phyloP scores from a whole-genome alignment of 1,140 invertebrate species.

The Sinella curviseta region DNA sequence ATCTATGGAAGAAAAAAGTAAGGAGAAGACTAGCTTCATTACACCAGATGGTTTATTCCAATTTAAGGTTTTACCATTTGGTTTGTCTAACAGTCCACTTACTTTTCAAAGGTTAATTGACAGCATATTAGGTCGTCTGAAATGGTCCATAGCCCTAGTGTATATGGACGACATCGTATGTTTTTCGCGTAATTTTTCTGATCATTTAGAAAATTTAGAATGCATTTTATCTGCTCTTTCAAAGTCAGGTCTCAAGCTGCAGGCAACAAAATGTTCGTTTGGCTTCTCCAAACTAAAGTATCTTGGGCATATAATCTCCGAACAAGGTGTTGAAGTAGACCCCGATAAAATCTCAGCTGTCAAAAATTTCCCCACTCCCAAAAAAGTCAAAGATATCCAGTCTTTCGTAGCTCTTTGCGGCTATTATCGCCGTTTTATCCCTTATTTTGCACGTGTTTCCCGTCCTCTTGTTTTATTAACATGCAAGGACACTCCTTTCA shows the following conservation, averaged over 20 bases:
- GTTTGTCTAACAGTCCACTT: neutral
- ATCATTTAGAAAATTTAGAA: neutral
- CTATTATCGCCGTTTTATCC: constrained; percentile 10
- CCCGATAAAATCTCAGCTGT: constrained; percentile 27
- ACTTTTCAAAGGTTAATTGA: neutral
- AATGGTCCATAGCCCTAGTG: neutral
- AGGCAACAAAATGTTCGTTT: constrained; percentile 36
- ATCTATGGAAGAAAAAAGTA: neutral
- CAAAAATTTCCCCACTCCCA: constrained; percentile 10
- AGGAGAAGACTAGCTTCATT: neutral
- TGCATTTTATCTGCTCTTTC: neutral
- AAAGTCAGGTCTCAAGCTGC: constrained; percentile 10
- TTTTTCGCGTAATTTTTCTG: neutral
- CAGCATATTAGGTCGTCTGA: neutral
- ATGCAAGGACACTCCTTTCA: neutral
- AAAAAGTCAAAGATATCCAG: constrained; percentile 53
- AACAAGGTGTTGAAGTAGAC: constrained; percentile 20
- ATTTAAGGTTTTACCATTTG: constrained; percentile 18
- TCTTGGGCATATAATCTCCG: constrained; percentile 31
- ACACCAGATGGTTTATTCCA: constrained; percentile 32
- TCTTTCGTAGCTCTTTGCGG: neutral
- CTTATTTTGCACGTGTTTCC: neutral
- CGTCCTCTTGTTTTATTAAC: neutral
- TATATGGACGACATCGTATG: neutral
- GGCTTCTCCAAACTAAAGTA: constrained; percentile 3